Evolutionary conservation across 2,888 invertebrate species (phyloP), one percentile per base, ranked within the genome.

Genomic region (Hirtodrosophila cameraria): DNA sequence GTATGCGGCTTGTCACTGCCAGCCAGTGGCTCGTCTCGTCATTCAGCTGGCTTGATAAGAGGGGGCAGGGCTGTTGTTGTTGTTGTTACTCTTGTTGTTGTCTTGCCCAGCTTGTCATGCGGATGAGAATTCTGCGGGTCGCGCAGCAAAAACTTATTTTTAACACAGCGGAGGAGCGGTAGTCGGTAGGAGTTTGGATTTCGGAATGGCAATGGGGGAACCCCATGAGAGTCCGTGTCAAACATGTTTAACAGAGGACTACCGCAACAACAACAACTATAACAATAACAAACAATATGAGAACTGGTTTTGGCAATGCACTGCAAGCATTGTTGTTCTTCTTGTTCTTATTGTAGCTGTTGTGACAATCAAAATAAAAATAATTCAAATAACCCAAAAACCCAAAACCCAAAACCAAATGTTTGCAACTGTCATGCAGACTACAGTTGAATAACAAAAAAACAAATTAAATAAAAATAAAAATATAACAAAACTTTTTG

Each of bases 171-270:
- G 54, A 57, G 35, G 62, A 38, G 42, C 41, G 43, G 48, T 43
- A 57, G 31, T 18, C 18, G 52, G 9, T n/a, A n/a, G n/a, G n/a
- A n/a, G 9, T 9, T 2, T 6, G 49, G 12, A 9, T 8, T 16
- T 15, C 39, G 39, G 25, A 8, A 13, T 15, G 20, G 23, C 11
- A 41, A 35, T 31, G 73, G 71, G 79, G 66, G 62, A 69, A 79
- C 58, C 78, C 83, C 80, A 72, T 59, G 80, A 79, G 78, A 82
- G 76, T 75, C 80, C 76, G 70, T 79, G 80, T 83, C 80, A 79
- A 78, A 75, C 75, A 77, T 82, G 82, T 65, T 71, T 69, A 73
- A 80, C 70, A 73, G 64, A 73, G 84, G 72, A 78, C 83, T 85
- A 82, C 82, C 82, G 60, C 85, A 79, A 79, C 67, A 79, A 79